Evolutionary conservation across 1,140 invertebrate species (phyloP), one percentile per base, ranked within the genome.

Genomic region (Leptinotarsa defecta): DNA sequence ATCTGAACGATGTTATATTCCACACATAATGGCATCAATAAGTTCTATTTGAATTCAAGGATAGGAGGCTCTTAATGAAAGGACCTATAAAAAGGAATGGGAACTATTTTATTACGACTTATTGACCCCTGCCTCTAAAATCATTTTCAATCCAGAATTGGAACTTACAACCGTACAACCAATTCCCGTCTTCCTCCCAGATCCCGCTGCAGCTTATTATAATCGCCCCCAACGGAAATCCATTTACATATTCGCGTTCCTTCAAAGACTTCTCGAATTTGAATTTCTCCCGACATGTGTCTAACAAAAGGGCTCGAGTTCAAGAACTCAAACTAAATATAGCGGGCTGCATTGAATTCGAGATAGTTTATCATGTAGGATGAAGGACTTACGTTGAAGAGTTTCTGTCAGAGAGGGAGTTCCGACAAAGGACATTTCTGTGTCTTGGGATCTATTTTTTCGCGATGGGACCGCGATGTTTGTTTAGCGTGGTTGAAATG

Each of bases 361-460:
- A 34, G 27, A 34, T 65, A 65, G 64, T 65, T 65, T 65, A 65
- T 65, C 64, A 65, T 65, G 64, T 22, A 22, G 27, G 64, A 65
- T 65, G 64, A 22, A 34, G 20, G 64, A 65, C 64, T 65, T 24
- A 34, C 13, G 64, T 20, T 65, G 64, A 65, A 65, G 64, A 34
- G 64, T 22, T 65, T 22, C 27, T 65, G 64, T 65, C 64, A 65
- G 27, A 15, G 19, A 65, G 27, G 22, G 20, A 19, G 64, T 22
- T 20, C 20, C 27, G 13, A 65, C 64, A 65, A 65, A 65, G 64
- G 64, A n/a, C 64, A 4, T 65, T 20, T 20, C 17, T 22, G 17
- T 65, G 64, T 65, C 64, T 65, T 24, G 20, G 20, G 27, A 15
- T 65, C 27, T 22, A 65, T 65, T 65, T 65, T 65, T 65, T 65